A percentile compares a stretch with the other conserved stretches of the same genome.
Conservation (phyloP, 2,888 invertebrate genomes). For the Stenolophus ochropezus region DNA sequence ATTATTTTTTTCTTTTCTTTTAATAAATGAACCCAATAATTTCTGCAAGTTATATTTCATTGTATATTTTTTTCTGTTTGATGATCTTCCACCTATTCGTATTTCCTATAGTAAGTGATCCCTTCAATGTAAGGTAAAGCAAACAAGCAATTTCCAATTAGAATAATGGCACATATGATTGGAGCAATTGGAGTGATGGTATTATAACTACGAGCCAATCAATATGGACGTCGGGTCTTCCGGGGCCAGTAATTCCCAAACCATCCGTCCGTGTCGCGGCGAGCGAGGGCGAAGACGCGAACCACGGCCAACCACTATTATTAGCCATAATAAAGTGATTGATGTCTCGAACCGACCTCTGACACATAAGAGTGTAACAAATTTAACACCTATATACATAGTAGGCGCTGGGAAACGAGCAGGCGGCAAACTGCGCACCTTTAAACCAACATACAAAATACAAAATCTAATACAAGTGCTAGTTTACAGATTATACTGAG, state of each 20-base stretch:
- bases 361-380: conserved; percentile 70
- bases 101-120: too few relatives aligned
- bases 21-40: too few relatives aligned
- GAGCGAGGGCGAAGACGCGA: conserved; percentile 38
- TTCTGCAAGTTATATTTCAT: too few relatives aligned
- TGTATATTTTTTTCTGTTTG: too few relatives aligned
- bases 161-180: not conserved
- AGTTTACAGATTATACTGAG: too few relatives aligned
- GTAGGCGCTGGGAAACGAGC: not conserved
- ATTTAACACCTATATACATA: conserved; percentile 69
- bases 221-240: not conserved
- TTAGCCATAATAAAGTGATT: conserved; percentile 71
- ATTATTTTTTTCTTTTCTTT: too few relatives aligned
- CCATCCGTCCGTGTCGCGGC: conserved; percentile 35
- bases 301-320: conserved; percentile 67
- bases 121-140: too few relatives aligned
- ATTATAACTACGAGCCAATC: not conserved
- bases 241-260: conserved; percentile 10
- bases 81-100: too few relatives aligned
- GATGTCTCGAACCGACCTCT: conserved; percentile 71
- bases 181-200: not conserved
- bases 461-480: too few relatives aligned
- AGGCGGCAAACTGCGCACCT: conserved; percentile 44
- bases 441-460: too few relatives aligned
- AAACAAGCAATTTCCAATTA: not conserved